Conservation (phyloP, 2,888 invertebrate species). For the Stenodema calcarata region DNA sequence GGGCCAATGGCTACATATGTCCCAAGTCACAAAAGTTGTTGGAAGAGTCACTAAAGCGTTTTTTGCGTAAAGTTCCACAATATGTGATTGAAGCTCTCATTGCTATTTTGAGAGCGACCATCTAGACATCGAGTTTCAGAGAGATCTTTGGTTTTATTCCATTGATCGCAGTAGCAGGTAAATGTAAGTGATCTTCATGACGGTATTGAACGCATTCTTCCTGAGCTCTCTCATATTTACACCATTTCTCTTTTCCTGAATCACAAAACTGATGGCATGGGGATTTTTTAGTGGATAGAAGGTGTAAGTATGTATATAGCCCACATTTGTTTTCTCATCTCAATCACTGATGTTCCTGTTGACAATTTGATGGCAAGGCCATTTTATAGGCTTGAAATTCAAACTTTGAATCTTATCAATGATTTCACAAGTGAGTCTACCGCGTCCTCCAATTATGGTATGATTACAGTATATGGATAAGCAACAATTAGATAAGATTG, state of each 20-base stretch:
- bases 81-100: conserved; percentile 8
- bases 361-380: background rate
- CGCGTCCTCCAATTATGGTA: background rate
- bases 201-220: background rate
- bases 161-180: background rate
- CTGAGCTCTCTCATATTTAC: background rate
- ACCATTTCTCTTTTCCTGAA: background rate
- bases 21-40: background rate
- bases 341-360: background rate
- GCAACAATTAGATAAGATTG: too few species aligned
- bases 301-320: background rate
- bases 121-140: background rate
- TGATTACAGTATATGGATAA: too few species aligned
- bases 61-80: background rate
- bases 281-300: background rate
- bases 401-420: conserved; percentile 11
- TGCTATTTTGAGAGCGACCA: background rate
- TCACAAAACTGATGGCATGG: background rate
- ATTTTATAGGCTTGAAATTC: background rate
- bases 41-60: background rate
- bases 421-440: background rate
- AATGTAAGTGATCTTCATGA: background rate
- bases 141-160: background rate
- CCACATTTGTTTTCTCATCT: background rate
- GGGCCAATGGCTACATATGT: background rate